Base-by-base conservation (phyloP, 2,797 vertebrate genomes). In the Cetoscarus ocellatus region DNA sequence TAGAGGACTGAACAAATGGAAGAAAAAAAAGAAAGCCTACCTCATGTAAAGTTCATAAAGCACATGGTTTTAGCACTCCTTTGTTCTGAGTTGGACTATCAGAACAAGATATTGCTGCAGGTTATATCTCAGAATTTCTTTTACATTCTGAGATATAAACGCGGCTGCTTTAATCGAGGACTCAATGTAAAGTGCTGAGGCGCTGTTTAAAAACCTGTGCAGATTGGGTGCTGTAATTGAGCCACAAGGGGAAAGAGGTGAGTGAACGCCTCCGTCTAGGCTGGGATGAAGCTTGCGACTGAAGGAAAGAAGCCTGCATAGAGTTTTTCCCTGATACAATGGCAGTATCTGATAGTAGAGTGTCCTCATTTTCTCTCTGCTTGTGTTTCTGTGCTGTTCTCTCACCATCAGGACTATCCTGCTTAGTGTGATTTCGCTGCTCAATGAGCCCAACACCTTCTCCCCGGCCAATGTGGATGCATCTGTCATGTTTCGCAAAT, bases 391-490 rank as follows among this genome's bases (percentile, higher is more conserved):
- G 38, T 72, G 35, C 6, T 78, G 59, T 86, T 8, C 50, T 70
- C 59, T 70, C 47, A 45, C 83, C 27, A 69, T 51, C 88, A 99
- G 98, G 94, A 99, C 98, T 64, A 99, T 99, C 88, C 91, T 99
- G 80, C 95, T 99, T 70, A 99, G 98, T 48, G 98, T 99, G 74
- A 99, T 99, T 93, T 99, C 98, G 40, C 93, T 99, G 92, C 96
- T 99, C 90, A 99, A 99, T 58, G 98, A 99, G 93, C 98, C 98
- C 89, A 99, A 99, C 94, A 99, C 98, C 14, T 99, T 99, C 91
- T 99, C 97, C 10, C 98, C 98, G 1, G 98, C 97, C 77, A 99
- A 99, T 0, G 98, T 99, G 86, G 98, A 99, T 35, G 98, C 98
- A 0, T 99, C 98, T 0, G 98, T 99, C 81, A 99, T 99, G 98